Evolutionary conservation across 2,113 vertebrate species (phyloP).

Genomic region (Festucalex cinctus): DNA sequence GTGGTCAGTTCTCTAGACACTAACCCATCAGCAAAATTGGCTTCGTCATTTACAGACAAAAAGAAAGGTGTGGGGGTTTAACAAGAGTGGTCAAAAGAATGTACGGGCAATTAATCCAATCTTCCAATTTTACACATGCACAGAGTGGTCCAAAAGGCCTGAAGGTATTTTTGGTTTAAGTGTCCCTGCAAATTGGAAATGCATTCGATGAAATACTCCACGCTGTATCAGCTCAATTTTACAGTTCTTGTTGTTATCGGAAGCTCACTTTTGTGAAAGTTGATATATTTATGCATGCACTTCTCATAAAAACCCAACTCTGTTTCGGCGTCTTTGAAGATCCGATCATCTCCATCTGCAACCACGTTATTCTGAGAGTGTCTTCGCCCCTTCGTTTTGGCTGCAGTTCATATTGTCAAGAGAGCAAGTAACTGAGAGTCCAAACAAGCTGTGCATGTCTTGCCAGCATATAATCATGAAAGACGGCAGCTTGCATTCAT

Average conservation of each 20-base stretch:
- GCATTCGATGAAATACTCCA: conserved; percentile 34
- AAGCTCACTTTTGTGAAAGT: conserved; percentile 33
- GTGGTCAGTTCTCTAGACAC: conserved; percentile 27
- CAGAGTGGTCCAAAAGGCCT: conserved; percentile 25
- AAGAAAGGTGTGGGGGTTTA: conserved; percentile 56
- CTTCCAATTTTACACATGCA: conserved; percentile 23
- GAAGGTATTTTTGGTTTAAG: conserved; percentile 24
- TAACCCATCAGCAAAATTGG: conserved; percentile 28
- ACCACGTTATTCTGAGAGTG: conserved; percentile 52
- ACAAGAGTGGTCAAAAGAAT: conserved; percentile 43
- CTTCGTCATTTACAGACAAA: conserved; percentile 25
- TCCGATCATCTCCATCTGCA: conserved; percentile 66
- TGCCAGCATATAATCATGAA: conserved; percentile 51
- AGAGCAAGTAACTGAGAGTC: conserved; percentile 33
- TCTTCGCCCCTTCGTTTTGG: conserved; percentile 58
- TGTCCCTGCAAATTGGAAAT: conserved; percentile 32
- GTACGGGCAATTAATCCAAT: conserved; percentile 50
- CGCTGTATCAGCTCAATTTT: conserved; percentile 31
- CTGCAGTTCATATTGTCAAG: conserved; percentile 54
- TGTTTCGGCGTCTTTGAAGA: conserved; percentile 64
- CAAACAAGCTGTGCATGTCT: conserved; percentile 52
- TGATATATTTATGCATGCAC: conserved; percentile 57
- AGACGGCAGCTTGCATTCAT: conserved; percentile 50
- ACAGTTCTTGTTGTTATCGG: conserved; percentile 42
- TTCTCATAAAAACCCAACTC: conserved; percentile 59